These are phyloP conservation scores for Ciconia nigra DNA, from an alignment of 2,797 vertebrate species.

Conservation along the genomic window DNA sequence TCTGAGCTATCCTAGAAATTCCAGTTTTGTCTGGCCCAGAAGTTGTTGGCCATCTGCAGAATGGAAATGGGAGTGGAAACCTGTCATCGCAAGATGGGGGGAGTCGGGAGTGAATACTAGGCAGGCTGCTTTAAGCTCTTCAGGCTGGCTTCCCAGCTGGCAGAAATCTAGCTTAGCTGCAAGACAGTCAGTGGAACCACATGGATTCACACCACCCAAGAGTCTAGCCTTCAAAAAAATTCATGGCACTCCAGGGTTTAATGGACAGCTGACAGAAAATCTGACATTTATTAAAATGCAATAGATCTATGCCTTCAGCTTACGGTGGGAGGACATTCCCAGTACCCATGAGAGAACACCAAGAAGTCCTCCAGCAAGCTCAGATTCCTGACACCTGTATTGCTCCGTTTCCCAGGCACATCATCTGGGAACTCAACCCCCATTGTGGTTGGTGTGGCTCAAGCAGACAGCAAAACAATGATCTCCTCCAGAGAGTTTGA, in stretches of 20 bases:
- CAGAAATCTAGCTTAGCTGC: neutral
- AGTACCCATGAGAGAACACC: neutral
- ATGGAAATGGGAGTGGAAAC: constrained; percentile 26
- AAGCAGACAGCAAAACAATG: neutral
- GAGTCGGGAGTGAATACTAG: neutral
- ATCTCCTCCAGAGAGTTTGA: neutral
- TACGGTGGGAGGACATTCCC: neutral
- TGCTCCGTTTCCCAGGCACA: neutral
- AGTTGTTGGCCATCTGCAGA: neutral
- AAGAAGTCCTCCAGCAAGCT: neutral
- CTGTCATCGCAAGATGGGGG: neutral
- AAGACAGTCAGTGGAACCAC: neutral
- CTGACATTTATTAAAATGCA: neutral
- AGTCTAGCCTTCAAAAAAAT: neutral
- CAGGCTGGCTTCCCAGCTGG: neutral
- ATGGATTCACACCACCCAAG: neutral
- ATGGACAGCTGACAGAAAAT: neutral
- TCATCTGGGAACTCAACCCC: neutral
- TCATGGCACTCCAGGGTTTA: neutral
- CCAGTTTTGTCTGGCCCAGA: constrained; percentile 16
- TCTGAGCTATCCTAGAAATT: constrained; percentile 21
- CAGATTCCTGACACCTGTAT: neutral
- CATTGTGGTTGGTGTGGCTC: neutral
- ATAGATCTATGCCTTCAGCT: neutral
- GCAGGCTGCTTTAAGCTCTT: constrained; percentile 4